Conservation (phyloP, 2,113 vertebrate genomes). For the Cyprinodon variegatus region DNA sequence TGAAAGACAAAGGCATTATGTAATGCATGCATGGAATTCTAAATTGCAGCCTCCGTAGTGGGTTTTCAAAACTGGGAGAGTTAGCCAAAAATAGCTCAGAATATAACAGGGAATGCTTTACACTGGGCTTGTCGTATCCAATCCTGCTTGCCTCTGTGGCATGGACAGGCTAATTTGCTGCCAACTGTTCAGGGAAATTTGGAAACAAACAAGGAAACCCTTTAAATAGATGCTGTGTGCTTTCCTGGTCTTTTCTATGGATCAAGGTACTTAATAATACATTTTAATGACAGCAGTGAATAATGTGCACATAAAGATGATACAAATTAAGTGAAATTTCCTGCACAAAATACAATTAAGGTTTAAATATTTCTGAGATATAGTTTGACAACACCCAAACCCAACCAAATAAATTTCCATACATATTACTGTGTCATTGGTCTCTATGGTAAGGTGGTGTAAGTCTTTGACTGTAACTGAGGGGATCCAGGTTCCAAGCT, state of each 20-base stretch:
- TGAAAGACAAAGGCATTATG: slow-evolving; percentile 76
- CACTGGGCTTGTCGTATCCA: slow-evolving; percentile 39
- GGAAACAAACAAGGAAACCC: slow-evolving; percentile 6
- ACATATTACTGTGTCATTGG: background rate
- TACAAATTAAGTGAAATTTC: background rate
- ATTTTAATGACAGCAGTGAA: background rate
- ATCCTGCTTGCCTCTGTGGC: slow-evolving; percentile 17
- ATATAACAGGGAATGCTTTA: slow-evolving; percentile 56
- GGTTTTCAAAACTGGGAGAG: slow-evolving; percentile 71
- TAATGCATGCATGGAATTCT: slow-evolving; percentile 75
- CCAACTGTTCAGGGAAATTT: slow-evolving; percentile 12
- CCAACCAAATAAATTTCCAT: background rate
- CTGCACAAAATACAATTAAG: background rate
- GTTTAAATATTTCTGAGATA: background rate
- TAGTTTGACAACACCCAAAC: background rate
- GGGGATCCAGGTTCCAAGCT: too few species aligned
- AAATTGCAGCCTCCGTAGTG: slow-evolving; percentile 66
- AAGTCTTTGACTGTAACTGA: too few species aligned
- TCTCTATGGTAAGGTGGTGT: too few species aligned
- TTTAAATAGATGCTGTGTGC: background rate
- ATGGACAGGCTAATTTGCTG: slow-evolving; percentile 22
- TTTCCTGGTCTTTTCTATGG: background rate
- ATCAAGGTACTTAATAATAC: background rate
- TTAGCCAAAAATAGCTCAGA: slow-evolving; percentile 70
- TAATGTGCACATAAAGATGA: too few species aligned